Evolutionary conservation across 2,113 vertebrate genomes (phyloP).

Genomic region (Campylomormyrus numenius): DNA sequence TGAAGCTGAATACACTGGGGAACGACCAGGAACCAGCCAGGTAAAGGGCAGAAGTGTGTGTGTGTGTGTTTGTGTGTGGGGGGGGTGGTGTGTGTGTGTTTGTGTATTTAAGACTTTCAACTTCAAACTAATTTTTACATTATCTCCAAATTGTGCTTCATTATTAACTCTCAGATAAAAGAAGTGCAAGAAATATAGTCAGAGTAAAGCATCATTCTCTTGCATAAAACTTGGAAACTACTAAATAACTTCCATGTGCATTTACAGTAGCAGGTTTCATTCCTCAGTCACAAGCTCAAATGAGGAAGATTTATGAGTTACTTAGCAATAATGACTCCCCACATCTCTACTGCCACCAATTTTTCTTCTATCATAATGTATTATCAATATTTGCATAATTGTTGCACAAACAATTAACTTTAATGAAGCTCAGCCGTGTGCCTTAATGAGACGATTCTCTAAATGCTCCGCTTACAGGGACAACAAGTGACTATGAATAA

Average conservation of each 20-base stretch:
- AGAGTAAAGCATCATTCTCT: background rate
- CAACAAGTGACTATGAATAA: background rate
- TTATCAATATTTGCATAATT: slow-evolving; percentile 2
- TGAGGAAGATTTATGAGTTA: background rate
- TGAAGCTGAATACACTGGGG: no score
- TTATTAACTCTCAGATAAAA: background rate
- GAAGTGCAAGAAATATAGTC: background rate
- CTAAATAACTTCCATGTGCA: background rate
- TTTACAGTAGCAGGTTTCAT: background rate
- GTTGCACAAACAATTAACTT: background rate
- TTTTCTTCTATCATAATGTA: background rate
- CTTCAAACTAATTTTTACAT: background rate
- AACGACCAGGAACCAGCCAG: no score
- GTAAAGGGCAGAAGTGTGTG: no score
- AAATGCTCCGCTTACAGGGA: background rate
- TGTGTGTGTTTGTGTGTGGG: no score
- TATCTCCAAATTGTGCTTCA: background rate
- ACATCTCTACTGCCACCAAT: background rate
- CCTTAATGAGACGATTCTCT: background rate
- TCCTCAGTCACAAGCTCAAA: background rate
- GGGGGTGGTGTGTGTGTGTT: no score
- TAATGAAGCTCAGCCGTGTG: background rate
- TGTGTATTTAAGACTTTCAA: no score
- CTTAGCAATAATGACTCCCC: background rate
- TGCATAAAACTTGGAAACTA: background rate